Conservation (phyloP, 2,888 invertebrate genomes). For the Romanomermis culicivorax region DNA sequence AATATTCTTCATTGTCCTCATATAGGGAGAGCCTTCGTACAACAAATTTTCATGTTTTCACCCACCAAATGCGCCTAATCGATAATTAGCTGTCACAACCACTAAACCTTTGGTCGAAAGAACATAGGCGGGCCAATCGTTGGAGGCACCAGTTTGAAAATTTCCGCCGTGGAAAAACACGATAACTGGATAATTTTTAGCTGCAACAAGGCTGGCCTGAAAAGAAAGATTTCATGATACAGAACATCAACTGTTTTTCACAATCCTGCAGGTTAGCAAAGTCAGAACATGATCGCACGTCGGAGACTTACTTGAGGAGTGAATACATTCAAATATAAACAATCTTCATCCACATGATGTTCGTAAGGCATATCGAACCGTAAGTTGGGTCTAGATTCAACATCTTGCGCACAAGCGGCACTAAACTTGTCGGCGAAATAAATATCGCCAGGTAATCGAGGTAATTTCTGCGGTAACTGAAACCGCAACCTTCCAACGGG, state of each 20-base stretch:
- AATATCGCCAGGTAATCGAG: slow-evolving; percentile 13
- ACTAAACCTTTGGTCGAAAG: slow-evolving; percentile 36
- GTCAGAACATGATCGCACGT: background rate
- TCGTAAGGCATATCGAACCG: slow-evolving; percentile 16
- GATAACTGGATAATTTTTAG: slow-evolving; percentile 33
- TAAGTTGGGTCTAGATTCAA: slow-evolving; percentile 17
- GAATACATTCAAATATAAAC: slow-evolving; percentile 74
- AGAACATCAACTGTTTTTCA: background rate
- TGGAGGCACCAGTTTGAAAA: slow-evolving; percentile 34
- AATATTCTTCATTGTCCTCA: too few relatives aligned
- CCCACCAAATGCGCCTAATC: slow-evolving; percentile 36
- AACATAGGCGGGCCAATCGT: slow-evolving; percentile 35
- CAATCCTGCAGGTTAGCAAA: background rate
- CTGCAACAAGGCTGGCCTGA: background rate
- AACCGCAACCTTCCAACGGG: slow-evolving; percentile 52
- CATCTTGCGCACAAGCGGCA: slow-evolving; percentile 23
- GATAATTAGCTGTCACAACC: slow-evolving; percentile 38
- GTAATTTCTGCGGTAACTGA: slow-evolving; percentile 13
- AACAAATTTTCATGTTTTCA: too few relatives aligned
- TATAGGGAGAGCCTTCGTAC: too few relatives aligned
- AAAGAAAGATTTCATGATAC: background rate
- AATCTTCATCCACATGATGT: slow-evolving; percentile 73
- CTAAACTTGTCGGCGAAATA: slow-evolving; percentile 19
- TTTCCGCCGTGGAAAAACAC: slow-evolving; percentile 38
- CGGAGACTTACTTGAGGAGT: slow-evolving; percentile 47